Conservation (phyloP, 2,797 vertebrate genomes). For the Buceros bicornis region DNA sequence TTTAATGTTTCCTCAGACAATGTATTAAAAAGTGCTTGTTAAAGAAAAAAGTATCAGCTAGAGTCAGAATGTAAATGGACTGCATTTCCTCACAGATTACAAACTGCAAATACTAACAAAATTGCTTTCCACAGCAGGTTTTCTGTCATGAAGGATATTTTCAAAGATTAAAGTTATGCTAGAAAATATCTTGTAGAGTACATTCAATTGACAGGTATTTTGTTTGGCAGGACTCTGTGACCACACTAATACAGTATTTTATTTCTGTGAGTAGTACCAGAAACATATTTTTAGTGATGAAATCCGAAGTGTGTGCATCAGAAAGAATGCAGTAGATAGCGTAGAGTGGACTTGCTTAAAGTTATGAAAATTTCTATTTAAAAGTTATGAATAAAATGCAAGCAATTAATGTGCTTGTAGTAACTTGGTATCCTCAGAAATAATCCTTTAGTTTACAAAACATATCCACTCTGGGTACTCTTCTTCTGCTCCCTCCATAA, state of each 20-base stretch:
- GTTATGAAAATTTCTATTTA: background rate
- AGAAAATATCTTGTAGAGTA: background rate
- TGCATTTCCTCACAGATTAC: background rate
- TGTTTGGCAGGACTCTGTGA: background rate
- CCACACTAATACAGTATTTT: background rate
- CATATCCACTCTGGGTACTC: fast-evolving
- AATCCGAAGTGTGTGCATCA: background rate
- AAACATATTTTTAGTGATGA: background rate
- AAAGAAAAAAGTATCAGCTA: background rate
- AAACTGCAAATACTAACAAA: background rate
- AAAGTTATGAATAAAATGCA: background rate
- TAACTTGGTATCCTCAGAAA: background rate
- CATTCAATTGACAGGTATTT: background rate
- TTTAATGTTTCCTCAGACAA: background rate
- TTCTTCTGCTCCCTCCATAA: background rate
- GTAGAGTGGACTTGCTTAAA: background rate
- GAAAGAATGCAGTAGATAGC: background rate
- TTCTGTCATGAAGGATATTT: background rate
- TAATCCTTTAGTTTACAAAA: background rate
- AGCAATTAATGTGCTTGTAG: background rate
- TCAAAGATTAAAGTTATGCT: background rate
- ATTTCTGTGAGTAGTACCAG: background rate
- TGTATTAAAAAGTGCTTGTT: background rate
- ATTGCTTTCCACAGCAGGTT: background rate
- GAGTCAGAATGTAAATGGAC: background rate